These are phyloP conservation scores for Pachypanchax playfairii DNA, from an alignment of 2,113 vertebrate genomes.

Conservation along the genomic window DNA sequence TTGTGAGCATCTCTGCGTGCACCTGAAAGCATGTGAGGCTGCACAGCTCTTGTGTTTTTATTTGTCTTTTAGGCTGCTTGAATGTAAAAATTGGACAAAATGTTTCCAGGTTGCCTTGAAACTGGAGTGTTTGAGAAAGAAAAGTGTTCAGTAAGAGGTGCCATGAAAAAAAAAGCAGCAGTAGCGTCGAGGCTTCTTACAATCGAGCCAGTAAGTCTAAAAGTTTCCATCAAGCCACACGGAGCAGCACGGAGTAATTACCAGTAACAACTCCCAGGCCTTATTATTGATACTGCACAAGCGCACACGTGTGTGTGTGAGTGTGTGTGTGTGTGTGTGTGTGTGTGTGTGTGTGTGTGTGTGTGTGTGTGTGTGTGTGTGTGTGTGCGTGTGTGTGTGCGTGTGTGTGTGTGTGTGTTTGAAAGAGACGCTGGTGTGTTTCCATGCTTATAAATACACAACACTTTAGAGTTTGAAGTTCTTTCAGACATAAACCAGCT, in stretches of 20 bases:
- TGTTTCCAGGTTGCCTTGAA: constrained; percentile 46
- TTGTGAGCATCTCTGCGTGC: background rate
- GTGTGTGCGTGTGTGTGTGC: too few relatives aligned
- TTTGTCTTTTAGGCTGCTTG: background rate
- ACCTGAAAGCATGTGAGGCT: background rate
- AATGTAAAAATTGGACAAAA: constrained; percentile 9
- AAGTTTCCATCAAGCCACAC: constrained; percentile 71
- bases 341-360: constrained; percentile 9
- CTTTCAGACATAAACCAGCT: constrained; percentile 57
- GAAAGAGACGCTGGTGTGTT: constrained; percentile 56
- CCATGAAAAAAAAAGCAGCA: constrained; percentile 55
- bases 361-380: too few relatives aligned
- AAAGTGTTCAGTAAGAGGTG: constrained; percentile 43
- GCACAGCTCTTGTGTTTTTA: too few relatives aligned
- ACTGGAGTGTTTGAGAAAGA: constrained; percentile 41
- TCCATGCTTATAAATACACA: constrained; percentile 46
- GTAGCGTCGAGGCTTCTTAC: constrained; percentile 38
- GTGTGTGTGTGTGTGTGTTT: constrained; percentile 16
- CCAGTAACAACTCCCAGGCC: constrained; percentile 66
- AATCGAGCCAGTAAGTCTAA: constrained; percentile 67
- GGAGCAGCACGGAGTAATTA: constrained; percentile 69
- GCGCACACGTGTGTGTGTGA: constrained; percentile 28
- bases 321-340: constrained; percentile 30
- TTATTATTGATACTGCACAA: constrained; percentile 68
- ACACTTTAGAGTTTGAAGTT: constrained; percentile 35